phyloP scores from a whole-genome alignment of 1,140 invertebrate genomes.

The Dreissena rostriformis region DNA sequence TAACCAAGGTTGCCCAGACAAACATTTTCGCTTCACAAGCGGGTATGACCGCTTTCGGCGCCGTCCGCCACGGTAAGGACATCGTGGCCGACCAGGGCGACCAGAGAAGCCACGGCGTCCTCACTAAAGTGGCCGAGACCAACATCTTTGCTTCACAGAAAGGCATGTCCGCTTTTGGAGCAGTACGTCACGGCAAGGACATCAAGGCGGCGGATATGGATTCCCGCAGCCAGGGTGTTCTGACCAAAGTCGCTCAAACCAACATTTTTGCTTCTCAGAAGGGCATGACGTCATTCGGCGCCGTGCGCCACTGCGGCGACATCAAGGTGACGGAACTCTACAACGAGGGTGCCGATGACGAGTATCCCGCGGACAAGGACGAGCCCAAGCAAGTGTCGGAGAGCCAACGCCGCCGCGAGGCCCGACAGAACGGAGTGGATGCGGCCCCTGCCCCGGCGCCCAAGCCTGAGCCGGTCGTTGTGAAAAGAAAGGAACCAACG shows the following conservation, averaged over 20 bases:
- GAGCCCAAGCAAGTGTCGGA: constrained; percentile 25
- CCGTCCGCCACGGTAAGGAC: constrained; percentile 71
- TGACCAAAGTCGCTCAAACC: constrained; percentile 43
- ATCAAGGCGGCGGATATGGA: constrained; percentile 48
- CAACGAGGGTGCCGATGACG: constrained; percentile 30
- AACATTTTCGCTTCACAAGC: constrained; percentile 87
- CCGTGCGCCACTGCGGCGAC: constrained; percentile 38
- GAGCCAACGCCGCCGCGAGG: constrained; percentile 35
- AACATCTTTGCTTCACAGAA: constrained; percentile 94
- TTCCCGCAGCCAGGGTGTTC: constrained; percentile 22
- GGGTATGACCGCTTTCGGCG: constrained; percentile 88
- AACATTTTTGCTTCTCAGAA: constrained; percentile 44
- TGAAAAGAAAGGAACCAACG: no score
- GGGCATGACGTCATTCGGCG: constrained; percentile 35
- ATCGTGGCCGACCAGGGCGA: constrained; percentile 69
- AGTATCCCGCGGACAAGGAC: constrained; percentile 31
- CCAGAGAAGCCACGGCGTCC: constrained; percentile 87
- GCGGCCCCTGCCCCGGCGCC: background rate
- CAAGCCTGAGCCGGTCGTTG: constrained; percentile 3
- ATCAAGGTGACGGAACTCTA: constrained; percentile 46
- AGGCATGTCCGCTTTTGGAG: constrained; percentile 87
- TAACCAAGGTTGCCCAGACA: constrained; percentile 95
- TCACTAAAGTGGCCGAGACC: constrained; percentile 94
- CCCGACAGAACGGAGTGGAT: constrained; percentile 5
- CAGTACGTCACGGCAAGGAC: constrained; percentile 46